phyloP scores from a whole-genome alignment of 2,113 vertebrate genomes.

The Syngnathus scovelli region DNA sequence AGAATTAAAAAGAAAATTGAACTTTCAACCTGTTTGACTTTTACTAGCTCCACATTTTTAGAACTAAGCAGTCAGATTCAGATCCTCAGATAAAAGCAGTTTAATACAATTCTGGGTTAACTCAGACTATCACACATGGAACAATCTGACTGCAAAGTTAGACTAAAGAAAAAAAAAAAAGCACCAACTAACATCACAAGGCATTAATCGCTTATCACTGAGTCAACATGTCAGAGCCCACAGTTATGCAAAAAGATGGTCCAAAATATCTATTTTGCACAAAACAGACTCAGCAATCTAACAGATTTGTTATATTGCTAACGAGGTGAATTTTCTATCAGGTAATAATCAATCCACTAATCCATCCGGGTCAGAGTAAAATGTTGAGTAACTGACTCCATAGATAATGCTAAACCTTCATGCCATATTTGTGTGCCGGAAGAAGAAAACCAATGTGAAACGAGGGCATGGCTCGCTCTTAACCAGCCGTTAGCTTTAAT shows the following conservation, averaged over 20 bases:
- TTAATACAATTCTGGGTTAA: neutral
- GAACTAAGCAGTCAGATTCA: neutral
- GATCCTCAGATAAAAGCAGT: neutral
- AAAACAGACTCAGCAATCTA: no score
- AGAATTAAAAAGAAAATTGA: neutral
- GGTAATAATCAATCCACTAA: no score
- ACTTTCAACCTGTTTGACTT: neutral
- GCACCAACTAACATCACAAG: neutral
- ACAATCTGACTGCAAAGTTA: neutral
- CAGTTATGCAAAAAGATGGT: no score
- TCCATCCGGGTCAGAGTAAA: no score
- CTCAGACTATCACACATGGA: neutral
- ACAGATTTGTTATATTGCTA: no score
- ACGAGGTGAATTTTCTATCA: no score
- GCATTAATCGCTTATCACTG: neutral
- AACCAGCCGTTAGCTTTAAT: slow-evolving; percentile 3
- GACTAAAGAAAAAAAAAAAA: neutral
- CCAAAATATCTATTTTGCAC: no score
- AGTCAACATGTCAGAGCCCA: no score
- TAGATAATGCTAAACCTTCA: neutral
- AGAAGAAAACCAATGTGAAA: neutral
- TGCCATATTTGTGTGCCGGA: neutral
- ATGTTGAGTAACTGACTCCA: neutral
- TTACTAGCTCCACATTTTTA: neutral
- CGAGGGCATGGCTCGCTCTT: neutral